Evolutionary conservation across 2,797 vertebrate species (phyloP), one percentile per base, ranked within the genome.

Genomic region (Enteromius radiatus): DNA sequence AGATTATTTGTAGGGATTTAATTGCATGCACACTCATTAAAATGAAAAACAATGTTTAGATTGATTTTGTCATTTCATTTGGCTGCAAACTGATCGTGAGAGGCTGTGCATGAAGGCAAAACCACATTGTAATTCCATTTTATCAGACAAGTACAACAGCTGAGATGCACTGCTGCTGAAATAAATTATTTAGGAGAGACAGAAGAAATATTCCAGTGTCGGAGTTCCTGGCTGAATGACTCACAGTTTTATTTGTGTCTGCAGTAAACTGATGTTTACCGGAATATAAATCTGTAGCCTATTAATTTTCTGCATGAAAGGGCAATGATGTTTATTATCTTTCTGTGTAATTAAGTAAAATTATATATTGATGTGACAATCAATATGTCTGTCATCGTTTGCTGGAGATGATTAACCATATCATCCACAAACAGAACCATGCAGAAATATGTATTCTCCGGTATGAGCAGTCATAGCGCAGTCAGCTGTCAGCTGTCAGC

Each of bases 161-260:
- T 45, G 74, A 54, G 45, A 78, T 41, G 63, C 14, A 26, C 63
- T 78, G 61, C 63, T 68, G 33, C 26, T 68, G n/a, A 36, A 36
- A 79, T 79, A 41, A 26, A 79, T 79, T 54, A 41, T 78, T 78
- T 26, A 75, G 19, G 63, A 52, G 63, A 76, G 69, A 52, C 28
- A 12, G 71, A 36, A 45, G 43, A 65, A 31, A 65, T 65, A 64
- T 36, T 36, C 21, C 26, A 10, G 43, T 4, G 4, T 21, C 19
- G 49, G 61, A 78, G 11, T 47, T 15, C 15, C 76, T 54, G 9
- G 47, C 64, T 75, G 73, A 56, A 52, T 38, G 49, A 75, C 71
- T 75, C 71, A 4, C 28, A 10, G 28, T 78, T 31, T 49, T 33
- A 49, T 47, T 65, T 36, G 49, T 3, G 3, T 56, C 31, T 52